phyloP scores from a whole-genome alignment of 2,113 vertebrate species.

The Rhinolophus sinicus region DNA sequence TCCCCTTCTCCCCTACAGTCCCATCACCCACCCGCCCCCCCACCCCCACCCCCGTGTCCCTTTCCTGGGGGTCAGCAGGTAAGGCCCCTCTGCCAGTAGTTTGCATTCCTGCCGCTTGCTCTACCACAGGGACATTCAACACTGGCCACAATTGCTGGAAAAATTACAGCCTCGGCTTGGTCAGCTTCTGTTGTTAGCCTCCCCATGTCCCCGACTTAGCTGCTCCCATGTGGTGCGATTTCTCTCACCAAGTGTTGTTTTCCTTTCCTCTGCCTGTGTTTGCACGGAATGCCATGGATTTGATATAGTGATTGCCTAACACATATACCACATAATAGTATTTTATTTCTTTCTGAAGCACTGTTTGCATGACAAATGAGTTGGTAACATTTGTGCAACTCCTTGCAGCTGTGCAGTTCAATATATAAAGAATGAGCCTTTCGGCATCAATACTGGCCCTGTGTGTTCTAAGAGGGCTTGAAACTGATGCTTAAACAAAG shows the following conservation, averaged over 20 bases:
- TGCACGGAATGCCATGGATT: constrained; percentile 74
- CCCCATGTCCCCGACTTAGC: constrained; percentile 30
- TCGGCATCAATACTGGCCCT: constrained; percentile 43
- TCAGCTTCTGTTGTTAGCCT: background rate
- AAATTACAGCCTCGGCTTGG: constrained; percentile 35
- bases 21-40: background rate
- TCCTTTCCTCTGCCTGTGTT: constrained; percentile 75
- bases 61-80: background rate
- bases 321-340: constrained; percentile 78
- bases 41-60: background rate
- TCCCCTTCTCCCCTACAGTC: background rate
- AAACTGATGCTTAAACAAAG: constrained; percentile 63
- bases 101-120: background rate
- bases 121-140: background rate
- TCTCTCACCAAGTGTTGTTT: constrained; percentile 79
- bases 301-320: constrained; percentile 81
- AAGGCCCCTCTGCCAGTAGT: background rate
- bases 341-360: constrained; percentile 79
- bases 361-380: constrained; percentile 82
- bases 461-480: constrained; percentile 49
- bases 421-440: constrained; percentile 67
- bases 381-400: constrained; percentile 74
- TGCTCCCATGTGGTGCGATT: constrained; percentile 71
- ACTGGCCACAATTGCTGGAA: background rate
- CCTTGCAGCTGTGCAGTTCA: constrained; percentile 75